phyloP scores from a whole-genome alignment of 2,797 vertebrate species.

The Takifugu ocellatus region DNA sequence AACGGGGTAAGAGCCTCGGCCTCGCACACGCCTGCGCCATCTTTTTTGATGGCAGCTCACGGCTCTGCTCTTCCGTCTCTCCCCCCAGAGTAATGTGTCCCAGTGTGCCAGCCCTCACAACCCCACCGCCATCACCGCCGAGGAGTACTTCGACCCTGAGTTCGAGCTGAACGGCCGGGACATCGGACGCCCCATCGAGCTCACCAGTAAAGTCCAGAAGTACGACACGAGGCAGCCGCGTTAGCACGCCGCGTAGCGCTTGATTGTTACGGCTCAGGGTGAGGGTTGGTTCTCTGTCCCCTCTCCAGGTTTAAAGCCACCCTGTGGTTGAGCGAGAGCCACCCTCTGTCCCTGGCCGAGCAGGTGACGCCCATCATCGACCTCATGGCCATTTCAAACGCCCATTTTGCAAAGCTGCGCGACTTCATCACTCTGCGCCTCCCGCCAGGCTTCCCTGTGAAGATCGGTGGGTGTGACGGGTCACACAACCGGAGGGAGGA shows the following conservation, averaged over 20 bases:
- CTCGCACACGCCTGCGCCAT: conserved; percentile 5
- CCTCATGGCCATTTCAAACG: conserved; percentile 96
- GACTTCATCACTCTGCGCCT: conserved; percentile 94
- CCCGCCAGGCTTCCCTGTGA: conserved; percentile 91
- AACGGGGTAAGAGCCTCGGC: conserved; percentile 80
- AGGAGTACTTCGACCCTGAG: conserved; percentile 91
- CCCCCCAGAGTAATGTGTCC: conserved; percentile 82
- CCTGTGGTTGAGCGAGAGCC: conserved; percentile 91
- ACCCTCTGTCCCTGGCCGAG: conserved; percentile 91
- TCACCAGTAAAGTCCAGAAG: conserved; percentile 95
- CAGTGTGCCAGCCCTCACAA: conserved; percentile 92
- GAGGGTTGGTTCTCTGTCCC: background rate
- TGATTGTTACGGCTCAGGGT: background rate
- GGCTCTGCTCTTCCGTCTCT: conserved; percentile 1
- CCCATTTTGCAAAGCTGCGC: conserved; percentile 92
- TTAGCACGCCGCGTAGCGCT: background rate
- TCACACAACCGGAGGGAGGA: background rate
- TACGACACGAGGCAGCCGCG: conserved; percentile 30
- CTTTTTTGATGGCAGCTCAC: conserved; percentile 5
- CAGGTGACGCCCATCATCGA: conserved; percentile 96
- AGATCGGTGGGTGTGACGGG: conserved; percentile 81
- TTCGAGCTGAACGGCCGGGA: conserved; percentile 89
- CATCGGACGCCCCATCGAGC: conserved; percentile 91
- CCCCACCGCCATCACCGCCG: conserved; percentile 91
- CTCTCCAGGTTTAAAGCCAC: conserved; percentile 88